These are phyloP conservation scores for Heliconius melpomene DNA, from an alignment of 1,140 invertebrate genomes.

Conservation along the genomic window DNA sequence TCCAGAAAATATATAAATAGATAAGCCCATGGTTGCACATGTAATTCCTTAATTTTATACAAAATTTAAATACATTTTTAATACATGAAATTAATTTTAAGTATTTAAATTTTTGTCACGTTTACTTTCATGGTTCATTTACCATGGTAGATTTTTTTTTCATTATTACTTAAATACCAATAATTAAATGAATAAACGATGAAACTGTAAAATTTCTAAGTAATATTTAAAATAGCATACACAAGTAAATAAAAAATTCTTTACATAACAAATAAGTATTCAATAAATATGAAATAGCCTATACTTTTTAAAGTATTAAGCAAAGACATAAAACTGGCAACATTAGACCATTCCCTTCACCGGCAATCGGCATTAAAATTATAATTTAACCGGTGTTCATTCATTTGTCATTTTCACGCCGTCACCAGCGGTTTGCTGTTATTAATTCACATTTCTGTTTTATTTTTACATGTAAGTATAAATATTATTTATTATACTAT, in stretches of 20 bases:
- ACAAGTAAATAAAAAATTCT: background rate
- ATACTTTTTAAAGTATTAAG: background rate
- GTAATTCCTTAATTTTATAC: too few relatives aligned
- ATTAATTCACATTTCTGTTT: background rate
- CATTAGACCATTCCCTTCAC: background rate
- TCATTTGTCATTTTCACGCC: constrained; percentile 40
- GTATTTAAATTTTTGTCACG: too few relatives aligned
- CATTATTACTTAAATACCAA: too few relatives aligned
- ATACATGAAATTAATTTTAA: too few relatives aligned
- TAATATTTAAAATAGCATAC: too few relatives aligned
- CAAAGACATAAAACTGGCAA: background rate
- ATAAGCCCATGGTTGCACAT: too few relatives aligned
- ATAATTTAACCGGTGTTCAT: constrained; percentile 25
- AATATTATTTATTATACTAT: constrained; percentile 26
- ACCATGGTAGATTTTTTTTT: too few relatives aligned
- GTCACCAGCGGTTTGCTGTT: constrained; percentile 18
- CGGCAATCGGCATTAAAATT: constrained; percentile 6
- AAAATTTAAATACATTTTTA: too few relatives aligned
- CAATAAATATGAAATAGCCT: too few relatives aligned
- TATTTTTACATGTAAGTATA: constrained; percentile 32
- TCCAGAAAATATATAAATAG: too few relatives aligned
- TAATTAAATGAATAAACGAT: too few relatives aligned
- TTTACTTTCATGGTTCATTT: too few relatives aligned
- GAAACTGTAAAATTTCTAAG: background rate
- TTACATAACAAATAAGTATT: background rate